Base-by-base conservation (phyloP, 2,888 invertebrate genomes). In the Stenchaetothrips biformis region DNA sequence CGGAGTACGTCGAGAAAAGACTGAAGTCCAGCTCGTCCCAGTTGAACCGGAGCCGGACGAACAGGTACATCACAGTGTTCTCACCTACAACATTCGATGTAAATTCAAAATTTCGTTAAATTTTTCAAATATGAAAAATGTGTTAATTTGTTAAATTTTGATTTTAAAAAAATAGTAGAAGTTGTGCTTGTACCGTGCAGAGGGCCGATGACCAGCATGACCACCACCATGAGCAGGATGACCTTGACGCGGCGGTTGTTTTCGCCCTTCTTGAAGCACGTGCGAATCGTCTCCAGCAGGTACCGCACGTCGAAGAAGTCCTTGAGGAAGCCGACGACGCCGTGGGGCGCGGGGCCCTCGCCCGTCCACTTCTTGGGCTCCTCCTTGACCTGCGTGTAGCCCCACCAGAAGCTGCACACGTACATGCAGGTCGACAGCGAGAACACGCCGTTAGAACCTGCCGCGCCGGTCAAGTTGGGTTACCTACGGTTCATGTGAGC, bases 401-500 rank as follows among this genome's bases (percentile, higher is more conserved):
- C 67, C 21, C 25, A 74, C 25, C 25, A 74, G 11, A 74, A 7
- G 67, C 67, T 74, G 21, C 1, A 74, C 21, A 74, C 11, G 67
- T 74, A 74, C 67, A 74, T 74, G 25, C 67, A 74, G 21, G 67
- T 11, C 21, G 67, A n/a, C 67, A 74, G 67, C 21, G 21, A 9
- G 67, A 74, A 74, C 21, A 74, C 67, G 67, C 67, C 67, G 67
- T 74, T 74, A 74, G 67, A 74, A 74, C 67, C 67, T 74, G 25
- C 53, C 53, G 59, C 7, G 59, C 13, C 6, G 6, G 59, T 18
- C 53, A 53, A 37, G 37, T 4, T 37, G 37, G 37, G 37, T 37
- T 37, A 37, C n/a, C n/a, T n/a, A n/a, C n/a, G 37, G 37, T 37
- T 37, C 37, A n/a, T 37, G 37, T n/a, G n/a, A n/a, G n/a, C n/a